phyloP scores from a whole-genome alignment of 2,797 vertebrate genomes.

The Hydrolagus colliei region DNA sequence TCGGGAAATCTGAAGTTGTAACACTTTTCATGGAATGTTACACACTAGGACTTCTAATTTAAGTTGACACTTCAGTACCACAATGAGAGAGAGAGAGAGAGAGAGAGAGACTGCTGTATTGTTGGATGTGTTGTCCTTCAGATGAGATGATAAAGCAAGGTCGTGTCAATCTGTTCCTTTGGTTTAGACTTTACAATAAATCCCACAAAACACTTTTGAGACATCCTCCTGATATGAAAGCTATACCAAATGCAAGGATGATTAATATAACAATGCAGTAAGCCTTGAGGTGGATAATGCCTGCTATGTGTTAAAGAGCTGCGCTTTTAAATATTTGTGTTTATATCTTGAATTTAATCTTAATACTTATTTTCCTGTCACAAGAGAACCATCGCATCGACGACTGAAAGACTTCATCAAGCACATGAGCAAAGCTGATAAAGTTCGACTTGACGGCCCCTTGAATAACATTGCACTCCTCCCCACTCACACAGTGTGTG shows the following conservation, averaged over 20 bases:
- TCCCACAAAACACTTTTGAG: no score
- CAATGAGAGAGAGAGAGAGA: neutral
- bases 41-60: neutral
- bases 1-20: no score
- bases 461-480: constrained; percentile 75
- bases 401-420: constrained; percentile 74
- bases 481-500: constrained; percentile 78
- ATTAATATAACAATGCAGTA: neutral
- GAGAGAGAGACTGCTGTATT: neutral
- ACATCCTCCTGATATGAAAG: neutral
- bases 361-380: constrained; percentile 33
- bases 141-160: neutral
- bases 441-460: constrained; percentile 71
- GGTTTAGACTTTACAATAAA: neutral
- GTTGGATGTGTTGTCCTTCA: neutral
- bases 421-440: constrained; percentile 74
- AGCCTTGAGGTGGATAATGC: neutral
- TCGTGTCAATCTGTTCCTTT: neutral
- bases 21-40: no score
- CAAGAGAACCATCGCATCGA: constrained; percentile 79
- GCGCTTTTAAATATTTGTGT: neutral
- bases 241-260: neutral
- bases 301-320: neutral
- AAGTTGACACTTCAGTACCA: neutral
- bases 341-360: neutral